Conservation (phyloP, 2,888 invertebrate species). For the Odontothrips loti region DNA sequence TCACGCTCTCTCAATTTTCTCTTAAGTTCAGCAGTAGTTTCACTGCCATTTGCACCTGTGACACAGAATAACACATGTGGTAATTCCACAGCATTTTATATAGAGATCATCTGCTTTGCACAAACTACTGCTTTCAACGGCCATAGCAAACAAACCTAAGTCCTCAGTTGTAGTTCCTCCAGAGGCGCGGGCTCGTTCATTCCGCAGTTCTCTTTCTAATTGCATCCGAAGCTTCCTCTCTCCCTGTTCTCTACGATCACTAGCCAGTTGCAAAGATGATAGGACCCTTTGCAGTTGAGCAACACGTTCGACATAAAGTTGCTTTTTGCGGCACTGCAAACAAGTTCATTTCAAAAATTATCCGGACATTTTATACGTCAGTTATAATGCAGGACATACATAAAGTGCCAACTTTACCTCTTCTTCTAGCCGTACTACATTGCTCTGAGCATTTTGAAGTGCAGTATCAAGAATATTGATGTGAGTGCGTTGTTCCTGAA, state of each 20-base stretch:
- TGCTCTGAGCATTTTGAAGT: slow-evolving; percentile 83
- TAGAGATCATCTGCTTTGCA: neutral
- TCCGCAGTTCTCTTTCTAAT: slow-evolving; percentile 76
- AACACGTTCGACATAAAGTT: slow-evolving; percentile 78
- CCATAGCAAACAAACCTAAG: neutral
- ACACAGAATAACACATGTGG: neutral
- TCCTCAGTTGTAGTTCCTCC: neutral
- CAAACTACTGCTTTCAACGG: too few relatives aligned
- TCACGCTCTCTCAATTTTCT: slow-evolving; percentile 63
- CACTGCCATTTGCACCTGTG: slow-evolving; percentile 44
- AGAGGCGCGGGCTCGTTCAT: slow-evolving; percentile 48
- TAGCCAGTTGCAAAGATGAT: slow-evolving; percentile 74
- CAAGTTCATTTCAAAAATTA: slow-evolving; percentile 27
- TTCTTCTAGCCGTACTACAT: slow-evolving; percentile 81
- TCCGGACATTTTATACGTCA: too few relatives aligned
- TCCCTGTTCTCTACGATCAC: slow-evolving; percentile 79
- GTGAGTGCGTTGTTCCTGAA: slow-evolving; percentile 88
- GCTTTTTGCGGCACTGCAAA: slow-evolving; percentile 71
- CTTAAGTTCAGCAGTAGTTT: slow-evolving; percentile 60
- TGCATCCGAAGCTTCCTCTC: slow-evolving; percentile 79
- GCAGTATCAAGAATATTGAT: slow-evolving; percentile 90
- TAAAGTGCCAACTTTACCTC: slow-evolving; percentile 56
- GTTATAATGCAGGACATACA: neutral
- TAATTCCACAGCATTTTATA: neutral
- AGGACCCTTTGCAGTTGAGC: slow-evolving; percentile 77